phyloP scores from a whole-genome alignment of 2,797 vertebrate genomes.

The Vespertilio murinus region DNA sequence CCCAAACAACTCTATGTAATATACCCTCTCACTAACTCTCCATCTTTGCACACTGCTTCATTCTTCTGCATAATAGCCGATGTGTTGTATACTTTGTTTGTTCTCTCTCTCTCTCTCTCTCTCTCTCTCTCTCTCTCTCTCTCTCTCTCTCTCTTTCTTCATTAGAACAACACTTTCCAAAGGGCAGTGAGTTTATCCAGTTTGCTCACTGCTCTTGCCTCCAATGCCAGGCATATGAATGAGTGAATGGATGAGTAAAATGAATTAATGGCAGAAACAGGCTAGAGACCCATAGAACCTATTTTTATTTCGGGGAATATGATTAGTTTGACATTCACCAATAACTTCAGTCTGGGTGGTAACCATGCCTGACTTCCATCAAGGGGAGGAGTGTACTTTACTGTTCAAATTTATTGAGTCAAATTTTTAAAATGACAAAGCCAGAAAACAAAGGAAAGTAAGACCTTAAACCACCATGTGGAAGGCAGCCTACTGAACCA shows the following conservation, averaged over 20 bases:
- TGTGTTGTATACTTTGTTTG: background rate
- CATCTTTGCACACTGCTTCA: background rate
- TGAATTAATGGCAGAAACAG: background rate
- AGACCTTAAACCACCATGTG: background rate
- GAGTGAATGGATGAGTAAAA: background rate
- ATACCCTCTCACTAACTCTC: background rate
- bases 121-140: background rate
- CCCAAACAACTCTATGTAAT: background rate
- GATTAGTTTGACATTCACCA: background rate
- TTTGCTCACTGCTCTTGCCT: background rate
- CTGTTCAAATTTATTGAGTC: background rate
- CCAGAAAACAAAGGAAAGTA: background rate
- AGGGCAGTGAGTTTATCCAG: background rate
- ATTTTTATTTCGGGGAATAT: background rate
- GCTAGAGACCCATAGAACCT: background rate
- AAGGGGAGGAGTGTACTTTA: background rate
- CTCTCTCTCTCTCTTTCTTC: background rate
- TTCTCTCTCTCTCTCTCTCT: background rate
- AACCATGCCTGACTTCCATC: background rate
- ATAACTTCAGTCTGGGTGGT: background rate
- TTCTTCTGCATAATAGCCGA: background rate
- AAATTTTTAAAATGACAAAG: constrained; percentile 12
- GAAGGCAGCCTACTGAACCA: background rate
- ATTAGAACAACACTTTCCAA: background rate
- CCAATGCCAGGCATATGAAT: background rate